phyloP scores from a whole-genome alignment of 1,140 invertebrate genomes.

The Drosophila fuyamai region DNA sequence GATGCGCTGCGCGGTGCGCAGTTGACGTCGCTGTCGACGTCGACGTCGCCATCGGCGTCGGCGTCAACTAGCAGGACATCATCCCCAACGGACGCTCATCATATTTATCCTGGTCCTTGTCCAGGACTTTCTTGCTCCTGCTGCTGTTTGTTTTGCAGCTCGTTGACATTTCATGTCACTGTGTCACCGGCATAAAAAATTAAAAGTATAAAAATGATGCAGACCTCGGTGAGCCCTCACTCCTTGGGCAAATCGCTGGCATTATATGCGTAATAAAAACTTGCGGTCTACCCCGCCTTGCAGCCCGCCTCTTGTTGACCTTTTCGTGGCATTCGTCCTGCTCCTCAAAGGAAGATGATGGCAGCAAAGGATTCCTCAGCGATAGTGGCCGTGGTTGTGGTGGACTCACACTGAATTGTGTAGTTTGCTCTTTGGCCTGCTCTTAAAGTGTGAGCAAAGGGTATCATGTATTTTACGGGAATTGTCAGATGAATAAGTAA shows the following conservation, averaged over 20 bases:
- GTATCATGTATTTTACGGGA: neutral
- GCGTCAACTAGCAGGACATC: conserved; percentile 38
- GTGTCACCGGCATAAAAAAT: conserved; percentile 79
- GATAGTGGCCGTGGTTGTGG: conserved; percentile 6
- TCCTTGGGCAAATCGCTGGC: conserved; percentile 63
- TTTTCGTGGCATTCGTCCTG: conserved; percentile 47
- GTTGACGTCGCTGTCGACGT: conserved; percentile 3
- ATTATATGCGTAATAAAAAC: conserved; percentile 82
- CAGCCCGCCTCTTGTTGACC: conserved; percentile 48
- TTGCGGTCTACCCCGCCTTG: conserved; percentile 54
- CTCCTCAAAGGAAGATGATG: conserved; percentile 42
- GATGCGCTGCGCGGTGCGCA: conserved; percentile 33
- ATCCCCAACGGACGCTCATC: conserved; percentile 68
- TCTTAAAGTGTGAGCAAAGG: conserved; percentile 10
- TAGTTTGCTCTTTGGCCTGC: conserved; percentile 53
- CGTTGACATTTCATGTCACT: conserved; percentile 81
- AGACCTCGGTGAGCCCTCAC: conserved; percentile 35
- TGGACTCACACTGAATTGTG: conserved; percentile 59
- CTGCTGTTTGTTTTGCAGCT: conserved; percentile 76
- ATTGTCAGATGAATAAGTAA: conserved; percentile 4
- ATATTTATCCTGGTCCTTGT: conserved; percentile 66
- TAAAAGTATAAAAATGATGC: conserved; percentile 80
- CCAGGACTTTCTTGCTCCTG: conserved; percentile 30
- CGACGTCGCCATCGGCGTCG: neutral
- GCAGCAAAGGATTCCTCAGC: conserved; percentile 12